Evolutionary conservation across 1,140 invertebrate species (phyloP).

Genomic region (Rhagoletis pomonella): DNA sequence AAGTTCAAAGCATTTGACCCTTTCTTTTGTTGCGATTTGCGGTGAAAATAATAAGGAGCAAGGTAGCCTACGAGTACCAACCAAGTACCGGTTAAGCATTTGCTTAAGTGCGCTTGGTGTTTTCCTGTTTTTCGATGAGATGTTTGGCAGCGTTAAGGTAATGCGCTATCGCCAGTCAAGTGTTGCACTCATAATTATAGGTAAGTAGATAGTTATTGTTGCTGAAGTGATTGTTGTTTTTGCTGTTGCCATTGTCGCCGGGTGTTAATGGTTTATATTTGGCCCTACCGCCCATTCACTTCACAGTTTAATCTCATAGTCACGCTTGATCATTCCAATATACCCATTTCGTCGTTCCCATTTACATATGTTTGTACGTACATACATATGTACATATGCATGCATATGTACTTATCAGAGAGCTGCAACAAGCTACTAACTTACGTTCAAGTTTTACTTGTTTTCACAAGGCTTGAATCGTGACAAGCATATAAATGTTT

Average conservation of each 20-base stretch:
- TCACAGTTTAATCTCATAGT: constrained; percentile 23
- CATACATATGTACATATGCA: not conserved
- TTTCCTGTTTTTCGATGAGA: not conserved
- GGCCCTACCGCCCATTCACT: constrained; percentile 26
- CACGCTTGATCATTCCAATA: constrained; percentile 21
- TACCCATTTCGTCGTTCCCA: not conserved
- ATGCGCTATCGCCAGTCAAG: not conserved
- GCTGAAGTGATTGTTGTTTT: constrained; percentile 6
- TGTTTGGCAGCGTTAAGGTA: not conserved
- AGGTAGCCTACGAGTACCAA: not conserved
- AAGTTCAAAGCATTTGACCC: constrained; percentile 37
- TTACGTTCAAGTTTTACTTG: no score
- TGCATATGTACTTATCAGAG: not conserved
- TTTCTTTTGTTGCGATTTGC: constrained; percentile 25
- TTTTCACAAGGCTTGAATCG: no score
- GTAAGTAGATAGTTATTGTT: not conserved
- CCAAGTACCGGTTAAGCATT: not conserved
- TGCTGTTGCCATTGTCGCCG: not conserved
- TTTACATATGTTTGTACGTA: not conserved
- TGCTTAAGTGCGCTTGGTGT: not conserved
- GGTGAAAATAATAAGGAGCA: constrained; percentile 9
- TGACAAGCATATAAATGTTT: no score
- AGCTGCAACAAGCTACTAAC: no score
- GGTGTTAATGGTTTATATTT: constrained; percentile 12
- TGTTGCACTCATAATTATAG: constrained; percentile 6